Percentiles rank a stretch among this genome's conserved stretches.
These are phyloP conservation scores for Drosophila pandora DNA, from an alignment of 1,140 invertebrate species.

Conservation along the genomic window DNA sequence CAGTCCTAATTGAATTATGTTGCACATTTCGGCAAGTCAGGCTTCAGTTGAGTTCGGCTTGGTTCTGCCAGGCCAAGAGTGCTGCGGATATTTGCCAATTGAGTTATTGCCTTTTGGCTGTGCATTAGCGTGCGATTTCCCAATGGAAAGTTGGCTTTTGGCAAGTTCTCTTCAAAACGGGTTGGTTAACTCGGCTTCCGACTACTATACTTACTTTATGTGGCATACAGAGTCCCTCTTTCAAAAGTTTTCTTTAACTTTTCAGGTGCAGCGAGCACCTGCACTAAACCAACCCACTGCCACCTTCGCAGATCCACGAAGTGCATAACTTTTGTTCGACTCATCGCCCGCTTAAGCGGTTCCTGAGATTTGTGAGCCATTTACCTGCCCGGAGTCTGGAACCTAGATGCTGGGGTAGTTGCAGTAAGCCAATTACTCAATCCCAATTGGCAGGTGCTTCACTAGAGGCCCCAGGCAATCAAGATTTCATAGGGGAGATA, in stretches of 20 bases:
- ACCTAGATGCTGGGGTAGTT: background rate
- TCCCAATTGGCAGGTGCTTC: constrained; percentile 29
- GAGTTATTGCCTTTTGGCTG: constrained; percentile 52
- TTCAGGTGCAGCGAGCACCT: constrained; percentile 17
- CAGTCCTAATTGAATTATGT: constrained; percentile 76
- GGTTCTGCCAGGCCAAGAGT: constrained; percentile 45
- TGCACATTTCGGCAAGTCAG: constrained; percentile 55
- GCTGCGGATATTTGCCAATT: constrained; percentile 71
- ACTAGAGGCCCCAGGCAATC: background rate
- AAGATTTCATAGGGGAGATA: constrained; percentile 26
- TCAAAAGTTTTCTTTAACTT: constrained; percentile 31
- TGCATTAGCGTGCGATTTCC: constrained; percentile 42
- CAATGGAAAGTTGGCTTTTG: constrained; percentile 48
- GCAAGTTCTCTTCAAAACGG: constrained; percentile 44
- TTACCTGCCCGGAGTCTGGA: background rate
- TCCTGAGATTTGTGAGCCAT: constrained; percentile 28
- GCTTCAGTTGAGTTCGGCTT: constrained; percentile 46
- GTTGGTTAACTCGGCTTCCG: constrained; percentile 35
- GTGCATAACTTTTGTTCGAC: constrained; percentile 7
- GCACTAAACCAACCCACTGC: background rate
- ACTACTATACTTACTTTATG: constrained; percentile 12
- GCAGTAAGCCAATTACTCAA: constrained; percentile 27
- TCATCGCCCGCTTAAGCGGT: constrained; percentile 19
- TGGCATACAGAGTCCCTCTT: constrained; percentile 23
- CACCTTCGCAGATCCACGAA: constrained; percentile 4